Percentiles rank a stretch among this genome's conserved stretches.
These are phyloP conservation scores for Melanotaenia maccullochi DNA, from an alignment of 2,797 vertebrate genomes.

Conservation along the genomic window DNA sequence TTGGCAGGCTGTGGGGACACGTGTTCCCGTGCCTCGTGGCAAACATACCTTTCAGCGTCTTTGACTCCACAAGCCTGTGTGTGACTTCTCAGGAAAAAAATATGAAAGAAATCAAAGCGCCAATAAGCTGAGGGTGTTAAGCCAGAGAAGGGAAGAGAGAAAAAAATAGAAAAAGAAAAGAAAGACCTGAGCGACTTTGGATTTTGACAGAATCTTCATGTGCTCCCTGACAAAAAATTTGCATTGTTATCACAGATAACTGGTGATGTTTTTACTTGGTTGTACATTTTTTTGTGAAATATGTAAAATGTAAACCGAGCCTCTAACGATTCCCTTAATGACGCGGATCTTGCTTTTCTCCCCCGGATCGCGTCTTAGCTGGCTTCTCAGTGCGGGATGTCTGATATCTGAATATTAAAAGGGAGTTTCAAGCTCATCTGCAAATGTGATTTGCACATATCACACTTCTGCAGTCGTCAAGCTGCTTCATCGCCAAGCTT, in stretches of 20 bases:
- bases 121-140: slow-evolving; percentile 80
- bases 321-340: slow-evolving; percentile 83
- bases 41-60: slow-evolving; percentile 78
- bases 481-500: slow-evolving; percentile 85
- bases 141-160: slow-evolving; percentile 42
- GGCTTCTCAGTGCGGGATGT: slow-evolving; percentile 81
- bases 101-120: slow-evolving; percentile 75
- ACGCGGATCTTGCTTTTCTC: slow-evolving; percentile 77
- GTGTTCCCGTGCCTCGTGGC: slow-evolving; percentile 80
- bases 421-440: slow-evolving; percentile 89
- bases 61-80: slow-evolving; percentile 72
- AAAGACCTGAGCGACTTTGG: slow-evolving; percentile 81
- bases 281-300: slow-evolving; percentile 81
- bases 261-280: slow-evolving; percentile 83
- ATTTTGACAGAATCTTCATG: slow-evolving; percentile 82
- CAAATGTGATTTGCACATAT: slow-evolving; percentile 90
- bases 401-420: slow-evolving; percentile 89
- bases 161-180: slow-evolving; percentile 43
- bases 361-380: slow-evolving; percentile 83
- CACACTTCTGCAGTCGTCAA: slow-evolving; percentile 85
- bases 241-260: slow-evolving; percentile 86
- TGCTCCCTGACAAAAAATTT: slow-evolving; percentile 78
- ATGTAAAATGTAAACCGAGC: slow-evolving; percentile 84
- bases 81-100: slow-evolving; percentile 73
- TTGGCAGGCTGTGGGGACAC: slow-evolving; percentile 77